These are phyloP conservation scores for Zenarchopterus dispar DNA, from an alignment of 2,797 vertebrate species.

Conservation along the genomic window DNA sequence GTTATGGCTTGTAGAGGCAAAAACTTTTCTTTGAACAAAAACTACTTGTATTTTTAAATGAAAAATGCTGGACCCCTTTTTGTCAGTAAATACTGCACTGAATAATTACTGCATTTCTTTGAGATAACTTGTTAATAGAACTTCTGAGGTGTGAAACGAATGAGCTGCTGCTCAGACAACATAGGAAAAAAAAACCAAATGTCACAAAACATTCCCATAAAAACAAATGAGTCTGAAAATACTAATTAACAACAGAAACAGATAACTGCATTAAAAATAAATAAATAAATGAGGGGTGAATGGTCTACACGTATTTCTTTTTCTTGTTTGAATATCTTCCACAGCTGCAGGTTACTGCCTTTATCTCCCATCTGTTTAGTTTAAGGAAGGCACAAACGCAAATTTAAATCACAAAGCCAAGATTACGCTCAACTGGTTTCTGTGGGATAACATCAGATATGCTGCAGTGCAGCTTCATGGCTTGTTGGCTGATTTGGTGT, in stretches of 20 bases:
- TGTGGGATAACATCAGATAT: slow-evolving; percentile 71
- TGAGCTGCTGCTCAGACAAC: too few species aligned
- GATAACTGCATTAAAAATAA: neutral
- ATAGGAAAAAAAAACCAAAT: too few species aligned
- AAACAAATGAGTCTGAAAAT: too few species aligned
- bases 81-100: too few species aligned
- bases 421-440: slow-evolving; percentile 55
- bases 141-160: too few species aligned
- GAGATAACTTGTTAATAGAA: too few species aligned
- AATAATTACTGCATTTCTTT: too few species aligned
- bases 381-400: slow-evolving; percentile 67
- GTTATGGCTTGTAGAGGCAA: too few species aligned
- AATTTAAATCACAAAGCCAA: slow-evolving; percentile 68
- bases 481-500: slow-evolving; percentile 59
- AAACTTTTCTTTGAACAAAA: too few species aligned
- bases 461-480: slow-evolving; percentile 42
- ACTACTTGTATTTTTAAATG: too few species aligned
- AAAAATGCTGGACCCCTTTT: too few species aligned
- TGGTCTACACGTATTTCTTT: slow-evolving; percentile 4
- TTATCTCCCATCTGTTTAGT: slow-evolving; percentile 74
- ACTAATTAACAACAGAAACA: neutral
- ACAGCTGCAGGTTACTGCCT: slow-evolving; percentile 48
- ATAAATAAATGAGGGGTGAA: neutral
- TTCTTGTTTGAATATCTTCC: slow-evolving; percentile 9
- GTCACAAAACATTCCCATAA: too few species aligned